Percentiles rank a stretch among this genome's conserved stretches.
Conservation (phyloP, 2,113 vertebrate species). For the Anser brachyrhynchus region DNA sequence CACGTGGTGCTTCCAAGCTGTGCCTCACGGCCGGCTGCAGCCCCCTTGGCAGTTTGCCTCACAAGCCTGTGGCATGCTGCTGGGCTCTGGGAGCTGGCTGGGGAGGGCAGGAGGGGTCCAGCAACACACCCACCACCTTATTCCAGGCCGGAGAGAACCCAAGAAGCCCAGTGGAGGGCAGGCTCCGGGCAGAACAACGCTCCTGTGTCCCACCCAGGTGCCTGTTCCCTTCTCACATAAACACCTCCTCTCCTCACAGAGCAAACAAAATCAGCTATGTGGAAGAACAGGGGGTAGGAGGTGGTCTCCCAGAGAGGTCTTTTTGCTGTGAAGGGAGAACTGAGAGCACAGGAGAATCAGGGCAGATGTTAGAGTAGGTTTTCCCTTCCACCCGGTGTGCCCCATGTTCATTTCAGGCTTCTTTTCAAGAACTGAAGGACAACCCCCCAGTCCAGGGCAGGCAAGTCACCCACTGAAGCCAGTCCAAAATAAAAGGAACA, state of each 20-base stretch:
- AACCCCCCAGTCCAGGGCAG: not conserved
- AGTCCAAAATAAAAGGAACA: not conserved
- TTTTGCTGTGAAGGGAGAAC: not conserved
- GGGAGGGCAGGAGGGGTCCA: too few relatives aligned
- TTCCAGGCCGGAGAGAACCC: not conserved
- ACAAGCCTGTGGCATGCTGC: not conserved
- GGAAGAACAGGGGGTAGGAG: not conserved
- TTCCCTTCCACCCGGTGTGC: not conserved
- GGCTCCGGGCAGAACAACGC: rapidly evolving
- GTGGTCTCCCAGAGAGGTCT: not conserved
- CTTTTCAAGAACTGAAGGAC: not conserved
- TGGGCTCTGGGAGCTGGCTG: rapidly evolving
- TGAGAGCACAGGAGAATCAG: not conserved
- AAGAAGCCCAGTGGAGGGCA: not conserved
- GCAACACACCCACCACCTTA: not conserved
- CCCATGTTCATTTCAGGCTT: not conserved
- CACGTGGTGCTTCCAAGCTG: not conserved
- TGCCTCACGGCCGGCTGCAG: not conserved
- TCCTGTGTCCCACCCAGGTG: not conserved
- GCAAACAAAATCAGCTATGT: not conserved
- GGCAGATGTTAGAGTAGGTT: not conserved
- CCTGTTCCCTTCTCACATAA: not conserved
- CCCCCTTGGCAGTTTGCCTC: not conserved
- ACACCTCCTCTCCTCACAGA: not conserved
- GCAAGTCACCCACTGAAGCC: not conserved